Conservation (phyloP, 2,888 invertebrate species). For the Pristionchus maxplancki region DNA sequence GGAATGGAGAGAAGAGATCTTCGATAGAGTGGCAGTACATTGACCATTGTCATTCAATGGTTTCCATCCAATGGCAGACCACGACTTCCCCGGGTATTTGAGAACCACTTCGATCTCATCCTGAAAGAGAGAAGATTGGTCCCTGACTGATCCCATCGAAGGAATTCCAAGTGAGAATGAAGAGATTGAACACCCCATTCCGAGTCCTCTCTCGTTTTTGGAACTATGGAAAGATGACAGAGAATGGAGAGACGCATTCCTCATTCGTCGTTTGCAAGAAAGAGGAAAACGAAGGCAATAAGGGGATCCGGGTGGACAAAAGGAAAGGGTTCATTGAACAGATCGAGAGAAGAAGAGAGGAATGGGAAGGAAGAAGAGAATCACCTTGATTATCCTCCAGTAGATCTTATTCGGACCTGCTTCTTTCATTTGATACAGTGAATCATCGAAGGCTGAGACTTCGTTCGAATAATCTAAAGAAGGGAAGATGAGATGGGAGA, state of each 20-base stretch:
- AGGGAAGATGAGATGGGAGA: background rate
- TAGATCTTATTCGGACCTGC: slow-evolving; percentile 86
- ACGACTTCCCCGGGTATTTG: slow-evolving; percentile 90
- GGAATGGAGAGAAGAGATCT: slow-evolving; percentile 9
- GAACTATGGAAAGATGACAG: background rate
- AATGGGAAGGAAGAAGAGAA: background rate
- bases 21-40: slow-evolving; percentile 50
- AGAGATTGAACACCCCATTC: background rate
- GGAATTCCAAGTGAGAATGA: background rate
- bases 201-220: background rate
- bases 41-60: slow-evolving; percentile 80
- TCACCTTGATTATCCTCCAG: slow-evolving; percentile 84
- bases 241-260: background rate
- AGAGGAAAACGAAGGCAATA: background rate
- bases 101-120: slow-evolving; percentile 89
- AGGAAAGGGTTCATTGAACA: slow-evolving; percentile 30
- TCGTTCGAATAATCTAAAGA: background rate
- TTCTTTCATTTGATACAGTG: slow-evolving; percentile 63
- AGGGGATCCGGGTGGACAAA: slow-evolving; percentile 6
- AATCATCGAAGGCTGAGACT: slow-evolving; percentile 65
- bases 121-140: slow-evolving; percentile 78
- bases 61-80: slow-evolving; percentile 93
- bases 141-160: slow-evolving; percentile 66
- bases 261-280: background rate
- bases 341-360: slow-evolving; percentile 16